Evolutionary conservation across 1,140 invertebrate species (phyloP).

Genomic region (Drosophila setifemur): DNA sequence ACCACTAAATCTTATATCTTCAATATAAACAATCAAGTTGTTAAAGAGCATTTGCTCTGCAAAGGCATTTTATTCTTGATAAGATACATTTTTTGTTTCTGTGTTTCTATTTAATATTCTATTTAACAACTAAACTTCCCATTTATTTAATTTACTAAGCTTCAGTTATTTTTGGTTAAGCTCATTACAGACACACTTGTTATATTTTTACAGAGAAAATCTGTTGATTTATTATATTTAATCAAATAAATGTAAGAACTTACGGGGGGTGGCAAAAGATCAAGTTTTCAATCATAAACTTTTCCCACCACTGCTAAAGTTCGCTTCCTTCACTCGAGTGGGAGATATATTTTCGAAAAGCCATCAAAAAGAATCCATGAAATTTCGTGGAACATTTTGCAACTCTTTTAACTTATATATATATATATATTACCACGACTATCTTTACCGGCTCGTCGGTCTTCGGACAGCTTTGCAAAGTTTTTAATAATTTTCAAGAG

Average conservation of each 20-base stretch:
- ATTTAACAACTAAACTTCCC: not conserved
- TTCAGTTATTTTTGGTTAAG: too few species aligned
- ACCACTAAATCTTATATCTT: too few species aligned
- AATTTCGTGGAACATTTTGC: conserved; percentile 18
- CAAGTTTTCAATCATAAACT: conserved; percentile 3
- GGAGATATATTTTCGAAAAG: conserved; percentile 14
- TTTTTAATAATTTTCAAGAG: conserved; percentile 80
- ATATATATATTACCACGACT: conserved; percentile 8
- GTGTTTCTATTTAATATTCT: not conserved
- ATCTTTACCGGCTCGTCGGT: conserved; percentile 29
- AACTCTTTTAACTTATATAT: conserved; percentile 20
- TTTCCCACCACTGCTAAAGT: not conserved
- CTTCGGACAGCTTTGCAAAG: conserved; percentile 41
- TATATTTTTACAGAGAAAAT: too few species aligned
- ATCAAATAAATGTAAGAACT: conserved; percentile 4
- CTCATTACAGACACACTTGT: too few species aligned
- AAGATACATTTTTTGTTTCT: too few species aligned
- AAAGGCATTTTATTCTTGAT: too few species aligned
- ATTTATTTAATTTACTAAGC: not conserved
- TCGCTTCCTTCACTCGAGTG: not conserved
- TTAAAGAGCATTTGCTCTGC: too few species aligned
- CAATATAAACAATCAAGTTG: too few species aligned
- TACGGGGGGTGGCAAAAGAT: not conserved
- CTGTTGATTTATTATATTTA: not conserved
- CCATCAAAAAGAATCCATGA: conserved; percentile 19